Evolutionary conservation across 1,140 invertebrate genomes (phyloP).

Genomic region (Stegodyphus mimosarum): DNA sequence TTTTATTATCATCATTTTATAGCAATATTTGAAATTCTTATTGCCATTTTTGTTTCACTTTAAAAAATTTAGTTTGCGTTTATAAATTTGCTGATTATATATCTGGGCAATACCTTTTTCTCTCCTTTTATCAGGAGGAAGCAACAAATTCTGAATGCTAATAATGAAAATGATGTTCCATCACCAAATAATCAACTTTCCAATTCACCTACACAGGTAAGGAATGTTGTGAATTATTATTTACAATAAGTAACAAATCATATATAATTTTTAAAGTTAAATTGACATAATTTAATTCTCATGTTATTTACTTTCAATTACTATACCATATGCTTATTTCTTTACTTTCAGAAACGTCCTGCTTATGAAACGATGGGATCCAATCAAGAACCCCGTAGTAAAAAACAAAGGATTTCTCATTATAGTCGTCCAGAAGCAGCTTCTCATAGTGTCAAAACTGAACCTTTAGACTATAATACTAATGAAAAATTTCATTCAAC

Average conservation of each 20-base stretch:
- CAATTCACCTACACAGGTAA: constrained; percentile 52
- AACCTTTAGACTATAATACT: not conserved
- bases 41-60: too few relatives aligned
- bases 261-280: not conserved
- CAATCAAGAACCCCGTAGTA: constrained; percentile 24
- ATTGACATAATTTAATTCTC: not conserved
- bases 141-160: constrained; percentile 87
- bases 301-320: not conserved
- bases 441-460: not conserved
- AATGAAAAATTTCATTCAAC: not conserved
- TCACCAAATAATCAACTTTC: not conserved
- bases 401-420: constrained; percentile 49
- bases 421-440: constrained; percentile 3
- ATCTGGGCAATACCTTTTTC: too few relatives aligned
- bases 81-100: too few relatives aligned
- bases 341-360: constrained; percentile 25
- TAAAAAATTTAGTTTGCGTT: too few relatives aligned
- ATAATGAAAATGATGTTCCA: constrained; percentile 65
- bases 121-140: constrained; percentile 75
- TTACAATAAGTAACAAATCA: too few relatives aligned
- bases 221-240: not conserved
- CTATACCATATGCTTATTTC: not conserved
- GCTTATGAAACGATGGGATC: not conserved
- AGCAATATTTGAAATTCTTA: too few relatives aligned
- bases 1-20: too few relatives aligned